These are phyloP conservation scores for Buteo buteo DNA, from an alignment of 2,113 vertebrate species.

Conservation along the genomic window DNA sequence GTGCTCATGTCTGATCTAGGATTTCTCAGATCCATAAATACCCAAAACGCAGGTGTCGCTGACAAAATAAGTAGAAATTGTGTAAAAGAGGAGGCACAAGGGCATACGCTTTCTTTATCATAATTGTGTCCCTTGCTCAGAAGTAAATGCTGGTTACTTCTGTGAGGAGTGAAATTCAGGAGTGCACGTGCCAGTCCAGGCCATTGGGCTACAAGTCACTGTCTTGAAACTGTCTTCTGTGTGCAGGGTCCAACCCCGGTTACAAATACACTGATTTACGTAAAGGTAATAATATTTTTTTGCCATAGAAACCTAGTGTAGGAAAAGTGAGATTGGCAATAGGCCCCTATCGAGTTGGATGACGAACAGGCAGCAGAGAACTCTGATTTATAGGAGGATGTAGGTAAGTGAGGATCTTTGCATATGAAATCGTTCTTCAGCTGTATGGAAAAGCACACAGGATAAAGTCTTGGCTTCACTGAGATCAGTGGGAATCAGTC, in stretches of 20 bases:
- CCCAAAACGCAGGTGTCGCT: neutral
- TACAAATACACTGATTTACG: neutral
- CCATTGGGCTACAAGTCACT: neutral
- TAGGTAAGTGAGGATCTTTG: neutral
- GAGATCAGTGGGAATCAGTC: neutral
- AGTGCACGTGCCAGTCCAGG: accelerated
- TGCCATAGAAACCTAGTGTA: neutral
- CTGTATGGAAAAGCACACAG: neutral
- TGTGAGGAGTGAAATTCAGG: neutral
- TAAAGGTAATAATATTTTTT: neutral
- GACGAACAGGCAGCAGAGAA: neutral
- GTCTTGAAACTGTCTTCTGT: neutral
- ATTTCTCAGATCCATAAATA: neutral
- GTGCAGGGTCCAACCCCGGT: neutral
- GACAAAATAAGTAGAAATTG: neutral
- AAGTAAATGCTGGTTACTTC: neutral
- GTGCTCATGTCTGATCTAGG: neutral
- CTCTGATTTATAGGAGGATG: neutral
- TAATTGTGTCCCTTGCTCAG: neutral
- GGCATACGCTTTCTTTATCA: neutral
- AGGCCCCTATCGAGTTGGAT: neutral
- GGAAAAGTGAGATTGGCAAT: neutral
- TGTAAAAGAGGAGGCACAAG: neutral
- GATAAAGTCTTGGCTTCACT: neutral
- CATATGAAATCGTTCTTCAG: neutral